A percentile compares a stretch with the other conserved stretches of the same genome.
These are phyloP conservation scores for Pipistrellus pipistrellus DNA, from an alignment of 2,797 vertebrate genomes.

Conservation along the genomic window DNA sequence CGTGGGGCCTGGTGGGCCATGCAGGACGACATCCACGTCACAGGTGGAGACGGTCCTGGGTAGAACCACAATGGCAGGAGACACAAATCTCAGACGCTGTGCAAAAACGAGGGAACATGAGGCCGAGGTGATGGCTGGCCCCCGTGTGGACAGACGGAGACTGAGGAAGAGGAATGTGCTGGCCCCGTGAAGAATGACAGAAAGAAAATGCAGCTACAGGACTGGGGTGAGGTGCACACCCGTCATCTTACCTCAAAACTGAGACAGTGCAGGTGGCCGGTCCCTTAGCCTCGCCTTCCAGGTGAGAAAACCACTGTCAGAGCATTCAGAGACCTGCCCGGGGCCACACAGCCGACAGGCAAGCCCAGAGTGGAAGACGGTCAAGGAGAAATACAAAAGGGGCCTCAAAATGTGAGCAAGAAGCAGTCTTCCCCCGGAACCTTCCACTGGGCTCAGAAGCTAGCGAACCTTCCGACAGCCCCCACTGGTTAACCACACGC, in stretches of 20 bases:
- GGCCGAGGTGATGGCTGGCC: background rate
- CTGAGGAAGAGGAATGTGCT: background rate
- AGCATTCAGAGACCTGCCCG: background rate
- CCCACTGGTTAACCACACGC: background rate
- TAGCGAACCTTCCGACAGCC: background rate
- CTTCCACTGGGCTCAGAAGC: background rate
- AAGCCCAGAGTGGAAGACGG: background rate
- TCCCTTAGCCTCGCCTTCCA: background rate
- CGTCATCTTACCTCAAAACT: background rate
- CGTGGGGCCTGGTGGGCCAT: background rate
- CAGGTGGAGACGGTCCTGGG: background rate
- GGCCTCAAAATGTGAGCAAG: background rate
- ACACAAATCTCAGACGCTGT: background rate
- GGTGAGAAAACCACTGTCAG: background rate
- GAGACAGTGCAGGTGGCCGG: background rate
- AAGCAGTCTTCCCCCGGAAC: background rate
- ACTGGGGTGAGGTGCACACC: background rate
- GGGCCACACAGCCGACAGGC: background rate
- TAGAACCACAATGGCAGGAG: background rate
- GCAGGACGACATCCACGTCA: background rate
- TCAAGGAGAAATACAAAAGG: background rate
- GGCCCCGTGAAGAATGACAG: background rate
- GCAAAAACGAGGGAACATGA: background rate
- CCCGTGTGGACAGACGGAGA: background rate
- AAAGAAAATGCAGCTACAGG: background rate